Evolutionary conservation across 2,888 invertebrate genomes (phyloP).

Genomic region (Limnephilus rhombicus): DNA sequence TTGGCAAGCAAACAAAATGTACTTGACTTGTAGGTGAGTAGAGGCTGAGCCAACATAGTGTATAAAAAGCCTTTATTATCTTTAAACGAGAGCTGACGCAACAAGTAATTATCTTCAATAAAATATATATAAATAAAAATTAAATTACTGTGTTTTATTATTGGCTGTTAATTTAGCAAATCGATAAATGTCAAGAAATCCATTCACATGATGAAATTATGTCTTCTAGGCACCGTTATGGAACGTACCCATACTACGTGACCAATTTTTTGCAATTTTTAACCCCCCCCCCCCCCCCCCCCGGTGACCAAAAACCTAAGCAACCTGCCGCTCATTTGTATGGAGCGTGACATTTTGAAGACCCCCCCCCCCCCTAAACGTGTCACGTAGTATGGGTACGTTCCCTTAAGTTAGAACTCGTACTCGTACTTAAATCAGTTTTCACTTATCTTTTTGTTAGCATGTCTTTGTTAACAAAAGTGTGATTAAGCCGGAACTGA

Average conservation of each 20-base stretch:
- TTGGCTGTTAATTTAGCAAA: not conserved
- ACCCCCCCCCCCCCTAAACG: too few species aligned
- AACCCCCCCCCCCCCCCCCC: too few species aligned
- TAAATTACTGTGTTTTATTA: not conserved
- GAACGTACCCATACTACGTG: too few species aligned
- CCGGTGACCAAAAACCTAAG: too few species aligned
- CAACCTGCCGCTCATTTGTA: too few species aligned
- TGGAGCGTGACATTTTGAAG: too few species aligned
- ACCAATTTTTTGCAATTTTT: too few species aligned
- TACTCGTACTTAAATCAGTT: too few species aligned
- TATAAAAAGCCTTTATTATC: slow-evolving; percentile 41
- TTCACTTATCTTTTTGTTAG: too few species aligned
- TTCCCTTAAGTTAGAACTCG: not conserved
- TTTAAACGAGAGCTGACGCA: slow-evolving; percentile 35
- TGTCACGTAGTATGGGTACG: too few species aligned
- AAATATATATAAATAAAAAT: slow-evolving; percentile 38
- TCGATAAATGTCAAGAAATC: not conserved
- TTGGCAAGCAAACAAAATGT: not conserved
- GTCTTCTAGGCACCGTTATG: not conserved
- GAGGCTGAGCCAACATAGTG: slow-evolving; percentile 39
- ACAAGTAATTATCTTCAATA: slow-evolving; percentile 41
- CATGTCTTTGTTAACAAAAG: not conserved
- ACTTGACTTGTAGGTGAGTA: slow-evolving; percentile 24
- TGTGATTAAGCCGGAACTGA: not conserved
- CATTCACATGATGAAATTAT: not conserved